Base-by-base conservation (phyloP, 2,113 vertebrate genomes). In the Dasyprocta punctata region DNA sequence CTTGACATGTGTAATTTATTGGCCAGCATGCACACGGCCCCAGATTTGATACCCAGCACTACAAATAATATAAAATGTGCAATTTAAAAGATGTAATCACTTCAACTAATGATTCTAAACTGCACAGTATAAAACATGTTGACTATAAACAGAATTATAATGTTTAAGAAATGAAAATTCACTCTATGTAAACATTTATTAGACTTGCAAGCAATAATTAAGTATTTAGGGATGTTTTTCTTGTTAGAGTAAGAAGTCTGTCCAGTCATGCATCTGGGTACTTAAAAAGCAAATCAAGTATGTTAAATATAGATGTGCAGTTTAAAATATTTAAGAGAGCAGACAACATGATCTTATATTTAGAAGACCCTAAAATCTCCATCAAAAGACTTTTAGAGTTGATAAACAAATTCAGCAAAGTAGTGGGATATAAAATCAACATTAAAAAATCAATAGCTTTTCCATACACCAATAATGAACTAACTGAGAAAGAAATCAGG, bases 211-310 rank as follows among this genome's bases (percentile, higher is more conserved):
- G n/a, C 60, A 75, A 10, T 22, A 11, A 61, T 80, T 81, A 83
- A 67, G 41, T 87, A 88, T 47, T 91, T 94, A 84, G 41, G n/a
- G 58, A 80, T 30, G 60, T 30, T 92, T 90, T 85, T 71, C 24
- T 85, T 78, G 5, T 61, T 60, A 52, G n/a, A 22, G 41, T 71
- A 47, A 71, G 47, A 61, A 16, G 44, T 26, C 38, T 78, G 4
- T 54, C 44, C 80, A 63, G 24, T 85, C 80, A 89, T 85, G 44
- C 5, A 56, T 71, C 71, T 81, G 78, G 58, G 33, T 38, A 44
- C 56, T 47, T 89, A 71, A 65, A 85, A 88, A 47, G 44, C 44
- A 77, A 96, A 81, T 11, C n/a, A 63, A 56, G n/a, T 84, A 78
- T 61, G 7, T 80, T 84, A 80, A 71, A 96, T 92, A 87, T 84